Percentiles rank a stretch among this genome's conserved stretches.
phyloP scores from a whole-genome alignment of 2,113 vertebrate genomes.

The Cebidichthys violaceus region DNA sequence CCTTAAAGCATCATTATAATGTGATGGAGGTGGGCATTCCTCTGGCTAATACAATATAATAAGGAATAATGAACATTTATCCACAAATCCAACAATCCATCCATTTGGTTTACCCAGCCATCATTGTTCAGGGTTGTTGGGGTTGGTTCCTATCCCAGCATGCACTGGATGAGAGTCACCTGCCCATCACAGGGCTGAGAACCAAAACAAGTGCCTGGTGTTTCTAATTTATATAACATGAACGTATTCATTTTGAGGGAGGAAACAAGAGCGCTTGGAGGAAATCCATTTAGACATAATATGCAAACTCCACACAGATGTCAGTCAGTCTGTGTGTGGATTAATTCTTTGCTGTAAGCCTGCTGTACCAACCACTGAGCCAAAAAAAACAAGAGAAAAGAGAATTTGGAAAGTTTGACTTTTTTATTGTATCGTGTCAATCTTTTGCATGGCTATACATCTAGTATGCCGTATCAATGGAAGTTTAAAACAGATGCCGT shows the following conservation, averaged over 20 bases:
- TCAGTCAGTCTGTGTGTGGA: no score
- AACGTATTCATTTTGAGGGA: background rate
- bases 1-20: background rate
- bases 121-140: background rate
- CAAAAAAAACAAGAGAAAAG: background rate
- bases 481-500: background rate
- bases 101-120: background rate
- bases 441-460: background rate
- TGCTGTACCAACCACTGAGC: background rate
- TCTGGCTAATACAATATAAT: background rate
- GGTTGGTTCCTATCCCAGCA: background rate
- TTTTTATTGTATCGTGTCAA: background rate
- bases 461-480: background rate
- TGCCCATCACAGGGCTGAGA: background rate
- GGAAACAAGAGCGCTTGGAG: conserved; percentile 13
- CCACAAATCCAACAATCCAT: background rate
- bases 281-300: conserved; percentile 23
- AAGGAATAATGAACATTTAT: background rate
- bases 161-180: background rate
- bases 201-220: background rate
- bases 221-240: background rate
- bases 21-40: background rate
- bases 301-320: background rate
- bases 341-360: background rate
- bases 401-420: background rate